Evolutionary conservation across 2,113 vertebrate species (phyloP).

Genomic region (Sialia sialis): DNA sequence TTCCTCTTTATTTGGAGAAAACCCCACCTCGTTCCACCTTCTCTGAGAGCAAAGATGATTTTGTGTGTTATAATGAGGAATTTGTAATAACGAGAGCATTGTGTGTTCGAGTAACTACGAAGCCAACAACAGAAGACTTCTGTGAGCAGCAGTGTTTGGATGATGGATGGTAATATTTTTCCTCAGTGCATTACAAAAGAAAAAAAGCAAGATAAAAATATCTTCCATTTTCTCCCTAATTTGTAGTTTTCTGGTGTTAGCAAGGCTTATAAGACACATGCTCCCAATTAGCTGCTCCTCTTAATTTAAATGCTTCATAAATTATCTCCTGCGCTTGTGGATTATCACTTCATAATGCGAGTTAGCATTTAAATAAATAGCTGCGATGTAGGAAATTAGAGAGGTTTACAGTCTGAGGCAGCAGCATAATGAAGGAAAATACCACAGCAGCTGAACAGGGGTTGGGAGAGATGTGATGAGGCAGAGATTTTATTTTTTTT

Average conservation of each 20-base stretch:
- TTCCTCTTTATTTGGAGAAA: neutral
- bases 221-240: slow-evolving; percentile 75
- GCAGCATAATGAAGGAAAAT: slow-evolving; percentile 78
- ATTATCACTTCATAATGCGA: slow-evolving; percentile 98
- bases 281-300: slow-evolving; percentile 98
- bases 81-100: neutral
- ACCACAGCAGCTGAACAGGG: slow-evolving; percentile 67
- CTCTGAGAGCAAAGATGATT: slow-evolving; percentile 33
- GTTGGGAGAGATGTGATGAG: neutral
- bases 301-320: slow-evolving; percentile 99
- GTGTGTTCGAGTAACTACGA: neutral
- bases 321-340: slow-evolving; percentile 93
- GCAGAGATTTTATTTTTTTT: neutral
- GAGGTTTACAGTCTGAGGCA: slow-evolving; percentile 78
- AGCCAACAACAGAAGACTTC: neutral
- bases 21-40: slow-evolving; percentile 25
- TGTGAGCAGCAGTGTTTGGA: slow-evolving; percentile 2
- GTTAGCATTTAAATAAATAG: slow-evolving; percentile 98
- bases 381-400: slow-evolving; percentile 86
- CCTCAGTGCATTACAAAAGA: slow-evolving; percentile 56
- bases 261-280: slow-evolving; percentile 96
- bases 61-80: slow-evolving; percentile 11
- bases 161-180: slow-evolving; percentile 15
- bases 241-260: slow-evolving; percentile 85
- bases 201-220: slow-evolving; percentile 61